Conservation (phyloP, 2,888 invertebrate species). For the Drosophila monieri region DNA sequence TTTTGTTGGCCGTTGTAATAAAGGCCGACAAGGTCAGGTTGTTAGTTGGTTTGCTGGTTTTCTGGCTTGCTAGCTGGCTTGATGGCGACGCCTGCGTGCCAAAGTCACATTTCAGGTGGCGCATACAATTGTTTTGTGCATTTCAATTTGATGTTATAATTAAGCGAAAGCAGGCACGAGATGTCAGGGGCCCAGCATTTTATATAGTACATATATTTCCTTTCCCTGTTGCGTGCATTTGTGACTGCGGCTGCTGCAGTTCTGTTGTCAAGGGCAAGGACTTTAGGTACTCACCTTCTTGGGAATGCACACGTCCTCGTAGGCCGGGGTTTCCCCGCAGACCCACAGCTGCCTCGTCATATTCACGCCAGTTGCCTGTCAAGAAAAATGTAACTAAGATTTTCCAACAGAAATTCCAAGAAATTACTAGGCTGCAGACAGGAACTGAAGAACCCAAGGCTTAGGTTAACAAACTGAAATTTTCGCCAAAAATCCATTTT, state of each 20-base stretch:
- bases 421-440: constrained; percentile 4
- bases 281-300: constrained; percentile 28
- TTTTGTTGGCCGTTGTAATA: constrained; percentile 40
- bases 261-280: constrained; percentile 41
- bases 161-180: constrained; percentile 43
- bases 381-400: background rate
- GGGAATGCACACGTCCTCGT: constrained; percentile 1
- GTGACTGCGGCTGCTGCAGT: constrained; percentile 21
- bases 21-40: constrained; percentile 39
- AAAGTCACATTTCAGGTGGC: constrained; percentile 39
- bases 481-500: constrained; percentile 1
- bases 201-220: background rate
- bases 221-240: constrained; percentile 4
- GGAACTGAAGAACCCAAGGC: background rate
- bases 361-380: constrained; percentile 14
- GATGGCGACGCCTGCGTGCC: constrained; percentile 38
- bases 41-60: constrained; percentile 3
- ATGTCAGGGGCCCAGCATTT: constrained; percentile 12
- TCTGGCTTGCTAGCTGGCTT: background rate
- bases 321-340: background rate
- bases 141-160: constrained; percentile 44
- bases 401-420: background rate
- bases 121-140: constrained; percentile 41
- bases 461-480: constrained; percentile 4
- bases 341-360: constrained; percentile 22